Evolutionary conservation across 2,113 vertebrate species (phyloP).

Genomic region (Ammodytes dubius): DNA sequence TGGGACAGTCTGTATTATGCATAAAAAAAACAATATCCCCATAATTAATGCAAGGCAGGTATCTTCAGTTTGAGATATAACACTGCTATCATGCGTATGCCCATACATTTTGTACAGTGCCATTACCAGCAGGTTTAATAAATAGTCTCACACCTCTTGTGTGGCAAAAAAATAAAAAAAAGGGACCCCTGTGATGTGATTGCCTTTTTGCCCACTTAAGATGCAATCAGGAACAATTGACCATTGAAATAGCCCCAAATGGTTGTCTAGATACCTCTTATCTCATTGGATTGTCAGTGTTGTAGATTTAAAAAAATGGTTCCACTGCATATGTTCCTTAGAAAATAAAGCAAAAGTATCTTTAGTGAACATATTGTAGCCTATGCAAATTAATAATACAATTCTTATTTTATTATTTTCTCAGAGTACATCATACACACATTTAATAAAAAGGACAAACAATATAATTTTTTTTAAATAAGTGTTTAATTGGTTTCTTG

Average conservation of each 20-base stretch:
- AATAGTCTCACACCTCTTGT: not conserved
- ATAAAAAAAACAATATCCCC: too few species aligned
- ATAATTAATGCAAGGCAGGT: not conserved
- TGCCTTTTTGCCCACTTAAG: constrained; percentile 4
- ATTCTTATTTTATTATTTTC: not conserved
- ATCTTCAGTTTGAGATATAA: not conserved
- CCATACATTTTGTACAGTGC: not conserved
- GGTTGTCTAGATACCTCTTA: not conserved
- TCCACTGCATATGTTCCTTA: not conserved
- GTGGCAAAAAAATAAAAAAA: not conserved
- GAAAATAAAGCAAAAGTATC: not conserved
- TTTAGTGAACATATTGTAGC: not conserved
- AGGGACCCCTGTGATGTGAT: constrained; percentile 38
- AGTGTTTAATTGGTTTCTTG: constrained; percentile 32
- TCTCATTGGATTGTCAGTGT: not conserved
- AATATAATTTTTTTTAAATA: constrained; percentile 7
- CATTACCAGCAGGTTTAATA: not conserved
- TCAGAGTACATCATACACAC: not conserved
- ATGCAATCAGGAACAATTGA: constrained; percentile 36
- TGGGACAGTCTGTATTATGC: not conserved
- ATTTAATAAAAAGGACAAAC: constrained; percentile 27
- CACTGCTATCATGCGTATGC: not conserved
- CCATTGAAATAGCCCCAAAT: constrained; percentile 3
- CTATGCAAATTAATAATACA: not conserved
- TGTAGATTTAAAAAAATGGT: not conserved